Evolutionary conservation across 2,113 vertebrate species (phyloP).

Genomic region (Xiphias gladius): DNA sequence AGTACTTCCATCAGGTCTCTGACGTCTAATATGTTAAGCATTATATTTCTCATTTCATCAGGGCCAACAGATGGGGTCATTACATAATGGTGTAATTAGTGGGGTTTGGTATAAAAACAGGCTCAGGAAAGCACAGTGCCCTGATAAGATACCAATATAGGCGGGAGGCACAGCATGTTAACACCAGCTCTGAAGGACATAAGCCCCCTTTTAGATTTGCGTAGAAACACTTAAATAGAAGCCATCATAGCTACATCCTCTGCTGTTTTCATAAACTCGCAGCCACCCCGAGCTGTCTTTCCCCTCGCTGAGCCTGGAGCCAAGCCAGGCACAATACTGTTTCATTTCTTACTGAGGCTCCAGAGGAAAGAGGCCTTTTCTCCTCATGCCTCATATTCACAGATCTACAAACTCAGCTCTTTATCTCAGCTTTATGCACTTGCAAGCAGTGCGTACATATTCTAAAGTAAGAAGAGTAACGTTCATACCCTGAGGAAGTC

Average conservation of each 20-base stretch:
- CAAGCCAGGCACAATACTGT: constrained; percentile 68
- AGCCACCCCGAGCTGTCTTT: constrained; percentile 41
- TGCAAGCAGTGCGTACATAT: not conserved
- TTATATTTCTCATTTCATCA: constrained; percentile 45
- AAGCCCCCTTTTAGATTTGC: constrained; percentile 56
- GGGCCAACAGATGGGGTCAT: constrained; percentile 47
- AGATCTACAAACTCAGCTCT: constrained; percentile 48
- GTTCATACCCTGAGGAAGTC: constrained; percentile 22
- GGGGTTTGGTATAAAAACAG: constrained; percentile 64
- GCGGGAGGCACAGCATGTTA: constrained; percentile 45
- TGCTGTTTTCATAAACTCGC: constrained; percentile 76
- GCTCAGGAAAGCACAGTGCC: constrained; percentile 49
- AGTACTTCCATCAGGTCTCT: constrained; percentile 26
- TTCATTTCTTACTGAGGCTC: constrained; percentile 62
- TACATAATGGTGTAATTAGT: constrained; percentile 65
- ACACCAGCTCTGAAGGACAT: constrained; percentile 41
- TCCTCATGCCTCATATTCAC: constrained; percentile 30
- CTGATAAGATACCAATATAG: constrained; percentile 55
- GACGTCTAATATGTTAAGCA: constrained; percentile 29
- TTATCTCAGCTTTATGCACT: constrained; percentile 27
- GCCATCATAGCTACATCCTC: constrained; percentile 60
- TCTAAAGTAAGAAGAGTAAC: constrained; percentile 7
- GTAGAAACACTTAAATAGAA: constrained; percentile 47
- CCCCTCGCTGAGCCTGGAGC: constrained; percentile 53
- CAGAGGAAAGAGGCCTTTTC: constrained; percentile 42